Conservation (phyloP, 2,797 vertebrate genomes). For the Myotis planiceps region DNA sequence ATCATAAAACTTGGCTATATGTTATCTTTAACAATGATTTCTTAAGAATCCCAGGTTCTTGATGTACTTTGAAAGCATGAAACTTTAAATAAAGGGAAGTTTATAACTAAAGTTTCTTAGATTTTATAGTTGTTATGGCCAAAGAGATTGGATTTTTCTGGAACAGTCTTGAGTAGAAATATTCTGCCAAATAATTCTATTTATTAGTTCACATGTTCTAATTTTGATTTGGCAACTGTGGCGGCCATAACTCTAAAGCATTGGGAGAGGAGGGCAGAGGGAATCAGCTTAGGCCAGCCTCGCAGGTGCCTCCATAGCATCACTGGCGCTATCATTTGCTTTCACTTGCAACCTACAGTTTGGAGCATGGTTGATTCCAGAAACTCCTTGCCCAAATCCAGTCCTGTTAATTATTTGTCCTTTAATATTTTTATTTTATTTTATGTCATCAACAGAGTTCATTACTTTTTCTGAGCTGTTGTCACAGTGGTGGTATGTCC, state of each 20-base stretch:
- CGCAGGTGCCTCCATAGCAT: too few relatives aligned
- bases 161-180: background rate
- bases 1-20: background rate
- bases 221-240: background rate
- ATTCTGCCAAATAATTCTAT: background rate
- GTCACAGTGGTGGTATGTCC: background rate
- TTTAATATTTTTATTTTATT: conserved; percentile 13
- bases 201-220: background rate
- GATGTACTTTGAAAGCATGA: background rate
- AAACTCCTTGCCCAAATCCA: background rate
- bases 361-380: background rate
- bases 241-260: background rate
- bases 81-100: background rate
- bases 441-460: background rate
- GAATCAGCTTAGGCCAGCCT: background rate
- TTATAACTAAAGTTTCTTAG: background rate
- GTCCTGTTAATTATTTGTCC: background rate
- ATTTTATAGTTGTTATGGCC: background rate
- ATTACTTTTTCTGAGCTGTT: background rate
- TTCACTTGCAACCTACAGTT: background rate
- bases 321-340: background rate
- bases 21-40: background rate
- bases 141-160: background rate
- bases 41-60: background rate
- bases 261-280: background rate